Conservation (phyloP, 2,797 vertebrate genomes). For the Melanotaenia maccullochi region DNA sequence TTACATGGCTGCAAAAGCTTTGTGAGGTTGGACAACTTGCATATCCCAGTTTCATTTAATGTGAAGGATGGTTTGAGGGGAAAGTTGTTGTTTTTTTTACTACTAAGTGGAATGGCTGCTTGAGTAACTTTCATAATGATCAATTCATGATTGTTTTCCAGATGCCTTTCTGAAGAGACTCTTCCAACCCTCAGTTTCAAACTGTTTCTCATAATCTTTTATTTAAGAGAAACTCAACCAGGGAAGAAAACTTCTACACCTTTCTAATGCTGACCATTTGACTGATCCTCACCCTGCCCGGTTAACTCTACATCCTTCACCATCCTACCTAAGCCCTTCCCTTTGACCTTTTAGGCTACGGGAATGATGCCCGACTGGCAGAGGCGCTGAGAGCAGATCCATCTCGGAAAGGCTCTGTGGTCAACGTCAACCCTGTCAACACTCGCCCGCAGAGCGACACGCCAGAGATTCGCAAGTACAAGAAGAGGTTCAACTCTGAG, state of each 20-base stretch:
- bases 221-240: background rate
- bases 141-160: background rate
- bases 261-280: conserved; percentile 42
- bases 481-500: conserved; percentile 99
- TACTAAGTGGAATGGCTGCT: background rate
- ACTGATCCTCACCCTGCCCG: conserved; percentile 41
- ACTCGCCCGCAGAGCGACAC: conserved; percentile 97
- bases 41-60: background rate
- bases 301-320: conserved; percentile 47
- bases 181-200: background rate
- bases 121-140: background rate
- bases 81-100: no score
- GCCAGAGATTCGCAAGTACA: conserved; percentile 98
- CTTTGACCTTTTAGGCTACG: conserved; percentile 86
- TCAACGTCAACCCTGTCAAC: conserved; percentile 97
- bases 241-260: background rate
- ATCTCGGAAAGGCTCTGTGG: conserved; percentile 95
- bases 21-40: background rate
- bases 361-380: conserved; percentile 91
- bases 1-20: background rate
- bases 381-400: conserved; percentile 96
- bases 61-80: background rate
- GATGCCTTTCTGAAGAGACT: background rate
- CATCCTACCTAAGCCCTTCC: conserved; percentile 64
- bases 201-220: background rate